phyloP scores from a whole-genome alignment of 1,140 invertebrate species.

The Bilobella aurantiaca region DNA sequence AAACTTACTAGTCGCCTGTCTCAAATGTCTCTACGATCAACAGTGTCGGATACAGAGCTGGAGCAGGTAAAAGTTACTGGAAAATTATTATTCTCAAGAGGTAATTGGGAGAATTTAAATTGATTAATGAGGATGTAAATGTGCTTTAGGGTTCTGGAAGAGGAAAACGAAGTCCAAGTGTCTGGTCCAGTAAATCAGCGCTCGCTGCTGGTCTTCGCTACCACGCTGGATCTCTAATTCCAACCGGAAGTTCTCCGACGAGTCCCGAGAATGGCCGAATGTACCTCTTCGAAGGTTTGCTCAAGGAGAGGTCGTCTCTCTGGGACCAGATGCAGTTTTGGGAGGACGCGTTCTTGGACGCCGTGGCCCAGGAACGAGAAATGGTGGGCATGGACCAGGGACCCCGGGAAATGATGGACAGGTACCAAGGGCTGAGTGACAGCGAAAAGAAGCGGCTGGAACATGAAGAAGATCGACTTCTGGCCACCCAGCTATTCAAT shows the following conservation, averaged over 20 bases:
- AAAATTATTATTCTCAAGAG: no score
- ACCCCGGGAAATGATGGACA: slow-evolving; percentile 97
- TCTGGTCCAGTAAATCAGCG: slow-evolving; percentile 87
- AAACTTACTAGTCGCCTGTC: slow-evolving; percentile 34
- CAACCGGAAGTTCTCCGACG: slow-evolving; percentile 63
- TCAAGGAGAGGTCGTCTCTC: slow-evolving; percentile 67
- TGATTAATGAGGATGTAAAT: background rate
- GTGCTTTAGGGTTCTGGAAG: slow-evolving; percentile 49
- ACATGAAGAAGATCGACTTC: slow-evolving; percentile 91
- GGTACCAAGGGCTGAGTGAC: slow-evolving; percentile 86
- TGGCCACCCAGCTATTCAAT: slow-evolving; percentile 94
- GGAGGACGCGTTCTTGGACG: slow-evolving; percentile 98
- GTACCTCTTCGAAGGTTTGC: slow-evolving; percentile 76
- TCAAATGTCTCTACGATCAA: slow-evolving; percentile 63
- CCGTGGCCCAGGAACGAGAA: slow-evolving; percentile 95
- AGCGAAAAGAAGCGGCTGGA: slow-evolving; percentile 90
- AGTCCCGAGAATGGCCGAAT: slow-evolving; percentile 75
- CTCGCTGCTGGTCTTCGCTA: slow-evolving; percentile 77
- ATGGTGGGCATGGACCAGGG: slow-evolving; percentile 99
- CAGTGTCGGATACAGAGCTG: slow-evolving; percentile 86
- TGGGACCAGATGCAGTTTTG: slow-evolving; percentile 99
- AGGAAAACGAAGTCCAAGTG: slow-evolving; percentile 69
- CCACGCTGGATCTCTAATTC: slow-evolving; percentile 74
- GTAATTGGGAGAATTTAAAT: background rate
- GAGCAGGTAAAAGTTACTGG: slow-evolving; percentile 44